Base-by-base conservation (phyloP, 2,888 invertebrate genomes). In the Papilio demoleus region DNA sequence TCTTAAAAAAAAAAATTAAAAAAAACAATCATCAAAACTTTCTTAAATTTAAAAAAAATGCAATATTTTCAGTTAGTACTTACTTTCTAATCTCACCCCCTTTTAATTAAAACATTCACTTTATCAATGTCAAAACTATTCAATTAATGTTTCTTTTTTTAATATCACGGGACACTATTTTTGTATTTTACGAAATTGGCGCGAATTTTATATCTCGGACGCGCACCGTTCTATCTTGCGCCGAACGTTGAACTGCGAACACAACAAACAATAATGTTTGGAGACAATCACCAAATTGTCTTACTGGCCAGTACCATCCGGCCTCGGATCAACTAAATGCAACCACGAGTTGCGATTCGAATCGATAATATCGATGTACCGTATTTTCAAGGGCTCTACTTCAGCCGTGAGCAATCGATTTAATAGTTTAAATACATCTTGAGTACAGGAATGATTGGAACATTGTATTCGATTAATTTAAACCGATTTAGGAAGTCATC, bases 241-340 rank as follows among this genome's bases (percentile, higher is more conserved):
- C 42, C 65, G 22, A 69, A 45, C 59, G 60, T 56, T 65, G 38
- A 64, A 69, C 69, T 69, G 65, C 65, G 69, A 56, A 65, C 24
- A 65, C 65, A 60, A 64, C 64, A 69, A 65, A 68, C 68, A 65
- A 63, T 67, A 63, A 50, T 65, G 68, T 65, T 68, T 53, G 40
- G 59, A 53, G 60, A 64, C 64, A 65, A 65, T 60, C 69, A 6
- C 69, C 45, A 22, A 65, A 61, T 61, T 22, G 38, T 36, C 12
- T 58, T 40, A 6, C n/a, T 53, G 14, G 60, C 65, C 56, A 42
- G 69, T 61, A 36, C 22, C 64, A 47, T 17, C 9, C 36, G 24
- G 40, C 47, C 40, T 38, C 42, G 36, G 3, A 19, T 27, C 4
- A 9, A 14, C 19, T 9, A 40, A 40, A 22, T 22, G 53, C 53